A percentile compares a stretch with the other conserved stretches of the same genome.
Evolutionary conservation across 2,888 invertebrate genomes (phyloP).

Genomic region (Athrips mouffetella): DNA sequence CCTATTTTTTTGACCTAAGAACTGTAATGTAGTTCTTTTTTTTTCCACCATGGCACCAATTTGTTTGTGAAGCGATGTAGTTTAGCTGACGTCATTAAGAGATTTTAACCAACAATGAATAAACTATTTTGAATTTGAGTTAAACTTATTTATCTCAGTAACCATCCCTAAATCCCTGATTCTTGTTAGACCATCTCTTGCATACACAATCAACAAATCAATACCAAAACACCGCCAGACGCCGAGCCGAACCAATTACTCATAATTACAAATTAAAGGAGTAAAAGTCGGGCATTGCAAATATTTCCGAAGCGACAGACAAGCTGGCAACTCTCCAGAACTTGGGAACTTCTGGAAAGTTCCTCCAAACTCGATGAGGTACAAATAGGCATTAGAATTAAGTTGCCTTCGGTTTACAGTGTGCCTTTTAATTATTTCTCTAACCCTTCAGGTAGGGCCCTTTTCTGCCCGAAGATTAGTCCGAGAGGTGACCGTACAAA

Average conservation of each 20-base stretch:
- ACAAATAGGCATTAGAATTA: slow-evolving; percentile 75
- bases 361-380: slow-evolving; percentile 61
- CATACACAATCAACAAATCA: slow-evolving; percentile 1
- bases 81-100: too few relatives aligned
- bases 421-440: slow-evolving; percentile 75
- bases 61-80: too few relatives aligned
- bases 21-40: too few relatives aligned
- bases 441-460: slow-evolving; percentile 56
- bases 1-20: too few relatives aligned
- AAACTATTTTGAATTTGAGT: too few relatives aligned
- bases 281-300: slow-evolving; percentile 62
- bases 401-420: slow-evolving; percentile 67
- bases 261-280: slow-evolving; percentile 60
- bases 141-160: too few relatives aligned
- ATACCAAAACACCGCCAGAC: slow-evolving; percentile 16
- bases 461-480: too few relatives aligned
- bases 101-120: too few relatives aligned
- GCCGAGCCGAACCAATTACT: slow-evolving; percentile 55
- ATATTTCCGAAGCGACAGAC: slow-evolving; percentile 54
- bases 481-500: too few relatives aligned
- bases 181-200: neutral
- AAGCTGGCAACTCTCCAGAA: slow-evolving; percentile 50
- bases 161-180: too few relatives aligned
- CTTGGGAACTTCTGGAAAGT: slow-evolving; percentile 44
- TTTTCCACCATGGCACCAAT: too few relatives aligned